Base-by-base conservation (phyloP, 2,797 vertebrate genomes). In the Arrhamphus sclerolepis region DNA sequence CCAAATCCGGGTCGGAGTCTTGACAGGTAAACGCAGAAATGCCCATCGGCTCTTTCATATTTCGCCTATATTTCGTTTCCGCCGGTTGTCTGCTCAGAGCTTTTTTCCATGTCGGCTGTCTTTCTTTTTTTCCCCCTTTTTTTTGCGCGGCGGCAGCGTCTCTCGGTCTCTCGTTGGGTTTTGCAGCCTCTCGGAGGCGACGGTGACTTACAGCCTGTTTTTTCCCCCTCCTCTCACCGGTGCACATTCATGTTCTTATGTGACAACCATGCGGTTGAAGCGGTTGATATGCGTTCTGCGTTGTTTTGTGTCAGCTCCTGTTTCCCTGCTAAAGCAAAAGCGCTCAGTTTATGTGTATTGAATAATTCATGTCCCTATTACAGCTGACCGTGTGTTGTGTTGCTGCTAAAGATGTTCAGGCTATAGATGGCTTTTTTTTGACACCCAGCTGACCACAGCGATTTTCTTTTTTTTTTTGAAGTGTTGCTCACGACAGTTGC, bases 1-100 rank as follows among this genome's bases (percentile, higher is more conserved):
- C 93, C 96, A 98, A 91, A 97, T 98, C 89, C 95, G 96, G 58
- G 95, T 97, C 82, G 96, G 96, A 86, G 94, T 98, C 85, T 79
- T 97, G 86, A 98, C 96, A 95, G 96, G 96, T 98, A 95, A 93
- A 70, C 9, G 59, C 69, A 46, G 10, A 54, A 61, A 66, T 13
- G 19, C 51, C 57, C 40, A 41, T 66, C 38, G 42, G 38, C 46
- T 63, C 41, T 62, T 64, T 44, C 6, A 39, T 46, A 5, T 71
- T 55, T 58, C 7, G 14, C 40, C 41, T 64, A 52, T 26, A 18
- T 51, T 52, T 51, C 44, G 34, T 78, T 63, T 69, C 63, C 72
- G 46, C 64, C 70, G 72, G 70, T 76, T 80, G 73, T 62, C 66
- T 18, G 63, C 65, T 38, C 42, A 76, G 69, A 67, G 72, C 72